A percentile compares a stretch with the other conserved stretches of the same genome.
Conservation (phyloP, 2,888 invertebrate genomes). For the Urechis unicinctus region DNA sequence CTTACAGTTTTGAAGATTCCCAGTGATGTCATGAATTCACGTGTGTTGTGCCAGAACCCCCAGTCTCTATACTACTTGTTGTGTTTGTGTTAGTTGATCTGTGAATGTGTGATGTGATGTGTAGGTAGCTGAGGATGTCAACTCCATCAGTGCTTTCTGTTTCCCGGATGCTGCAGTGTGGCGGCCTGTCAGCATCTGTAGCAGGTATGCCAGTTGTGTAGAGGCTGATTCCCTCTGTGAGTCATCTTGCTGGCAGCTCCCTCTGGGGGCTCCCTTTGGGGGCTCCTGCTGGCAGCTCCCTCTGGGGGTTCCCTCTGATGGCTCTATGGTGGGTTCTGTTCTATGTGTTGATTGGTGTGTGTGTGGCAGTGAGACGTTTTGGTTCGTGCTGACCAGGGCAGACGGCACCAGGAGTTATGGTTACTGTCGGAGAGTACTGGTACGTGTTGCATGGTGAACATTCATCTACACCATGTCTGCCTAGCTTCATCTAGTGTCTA, state of each 20-base stretch:
- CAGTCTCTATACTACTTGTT: too few species aligned
- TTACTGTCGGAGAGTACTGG: slow-evolving; percentile 67
- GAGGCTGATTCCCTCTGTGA: neutral
- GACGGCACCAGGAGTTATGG: slow-evolving; percentile 68
- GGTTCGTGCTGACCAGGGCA: slow-evolving; percentile 69
- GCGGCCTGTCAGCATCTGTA: slow-evolving; percentile 29
- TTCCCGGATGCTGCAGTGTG: slow-evolving; percentile 69
- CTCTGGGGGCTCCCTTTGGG: too few species aligned
- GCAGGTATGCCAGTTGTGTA: slow-evolving; percentile 3
- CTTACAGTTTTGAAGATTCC: too few species aligned
- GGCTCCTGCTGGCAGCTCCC: too few species aligned
- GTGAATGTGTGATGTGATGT: too few species aligned
- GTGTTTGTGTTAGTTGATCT: too few species aligned
- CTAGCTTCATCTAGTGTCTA: too few species aligned
- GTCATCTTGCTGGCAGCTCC: too few species aligned
- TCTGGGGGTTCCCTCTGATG: too few species aligned
- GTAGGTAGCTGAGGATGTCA: neutral
- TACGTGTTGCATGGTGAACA: slow-evolving; percentile 23
- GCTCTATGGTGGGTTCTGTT: neutral
- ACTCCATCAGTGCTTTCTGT: slow-evolving; percentile 54
- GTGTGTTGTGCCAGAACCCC: too few species aligned
- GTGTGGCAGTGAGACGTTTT: slow-evolving; percentile 57
- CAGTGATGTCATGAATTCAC: too few species aligned
- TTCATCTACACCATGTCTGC: too few species aligned
- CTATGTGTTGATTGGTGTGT: neutral